Conservation (phyloP, 2,113 vertebrate genomes). For the Buteo buteo region DNA sequence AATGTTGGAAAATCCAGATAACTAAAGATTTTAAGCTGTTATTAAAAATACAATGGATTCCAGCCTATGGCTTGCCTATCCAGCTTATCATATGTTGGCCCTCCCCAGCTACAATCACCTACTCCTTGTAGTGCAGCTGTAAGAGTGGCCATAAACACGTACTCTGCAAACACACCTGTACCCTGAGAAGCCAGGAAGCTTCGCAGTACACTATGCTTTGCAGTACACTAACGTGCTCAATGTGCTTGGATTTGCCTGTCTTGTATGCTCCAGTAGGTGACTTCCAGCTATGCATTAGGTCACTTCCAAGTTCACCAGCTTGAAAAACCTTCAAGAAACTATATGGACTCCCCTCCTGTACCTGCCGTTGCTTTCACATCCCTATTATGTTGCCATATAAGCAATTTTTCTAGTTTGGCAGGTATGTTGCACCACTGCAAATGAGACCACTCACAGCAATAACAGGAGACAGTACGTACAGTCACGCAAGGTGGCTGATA, state of each 20-base stretch:
- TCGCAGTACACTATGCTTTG: background rate
- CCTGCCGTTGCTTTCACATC: background rate
- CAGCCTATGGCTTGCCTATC: background rate
- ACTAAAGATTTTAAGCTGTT: background rate
- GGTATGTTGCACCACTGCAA: background rate
- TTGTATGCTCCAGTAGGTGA: background rate
- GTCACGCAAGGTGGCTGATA: background rate
- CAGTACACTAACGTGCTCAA: background rate
- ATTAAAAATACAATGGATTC: background rate
- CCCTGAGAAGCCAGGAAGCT: background rate
- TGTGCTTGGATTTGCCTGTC: background rate
- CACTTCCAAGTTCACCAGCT: background rate
- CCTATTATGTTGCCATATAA: background rate
- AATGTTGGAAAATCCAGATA: background rate
- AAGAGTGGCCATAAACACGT: background rate
- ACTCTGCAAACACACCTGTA: background rate
- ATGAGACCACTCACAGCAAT: background rate
- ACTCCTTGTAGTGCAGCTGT: background rate
- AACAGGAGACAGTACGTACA: background rate
- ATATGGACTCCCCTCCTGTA: accelerated
- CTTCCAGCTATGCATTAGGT: background rate
- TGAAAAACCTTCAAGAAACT: background rate
- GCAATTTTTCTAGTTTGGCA: background rate
- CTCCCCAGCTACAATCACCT: background rate
- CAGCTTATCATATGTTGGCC: background rate